phyloP scores from a whole-genome alignment of 2,113 vertebrate genomes.

The Uria lomvia region DNA sequence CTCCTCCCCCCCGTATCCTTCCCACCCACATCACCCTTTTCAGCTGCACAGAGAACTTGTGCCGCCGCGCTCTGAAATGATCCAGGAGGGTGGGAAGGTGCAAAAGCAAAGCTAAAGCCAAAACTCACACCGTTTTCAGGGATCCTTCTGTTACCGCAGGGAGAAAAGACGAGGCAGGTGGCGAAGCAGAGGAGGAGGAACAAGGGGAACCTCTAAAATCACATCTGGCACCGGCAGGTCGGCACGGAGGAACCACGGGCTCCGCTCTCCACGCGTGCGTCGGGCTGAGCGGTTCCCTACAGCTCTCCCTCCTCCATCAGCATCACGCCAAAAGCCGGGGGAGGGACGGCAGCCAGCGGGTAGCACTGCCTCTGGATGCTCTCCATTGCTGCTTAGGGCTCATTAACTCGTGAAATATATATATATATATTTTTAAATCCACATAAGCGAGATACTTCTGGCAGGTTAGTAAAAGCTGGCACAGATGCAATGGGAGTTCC shows the following conservation, averaged over 20 bases:
- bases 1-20: neutral
- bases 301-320: neutral
- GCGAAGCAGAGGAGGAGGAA: neutral
- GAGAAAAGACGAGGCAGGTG: fast-evolving
- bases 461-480: neutral
- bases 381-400: neutral
- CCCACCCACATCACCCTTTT: neutral
- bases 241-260: neutral
- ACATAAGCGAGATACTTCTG: neutral
- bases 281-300: neutral
- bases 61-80: neutral
- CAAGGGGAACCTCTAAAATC: neutral
- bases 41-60: neutral
- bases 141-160: neutral
- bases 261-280: neutral
- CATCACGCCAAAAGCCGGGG: neutral
- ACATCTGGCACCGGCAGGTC: neutral
- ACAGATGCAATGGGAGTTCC: neutral
- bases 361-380: neutral
- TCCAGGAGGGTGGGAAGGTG: neutral
- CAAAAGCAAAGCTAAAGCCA: neutral
- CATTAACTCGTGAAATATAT: neutral
- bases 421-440: neutral
- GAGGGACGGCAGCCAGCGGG: neutral
- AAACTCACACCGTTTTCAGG: neutral